Percentiles rank a stretch among this genome's conserved stretches.
Conservation (phyloP, 2,888 invertebrate species). For the Clunio marinus region DNA sequence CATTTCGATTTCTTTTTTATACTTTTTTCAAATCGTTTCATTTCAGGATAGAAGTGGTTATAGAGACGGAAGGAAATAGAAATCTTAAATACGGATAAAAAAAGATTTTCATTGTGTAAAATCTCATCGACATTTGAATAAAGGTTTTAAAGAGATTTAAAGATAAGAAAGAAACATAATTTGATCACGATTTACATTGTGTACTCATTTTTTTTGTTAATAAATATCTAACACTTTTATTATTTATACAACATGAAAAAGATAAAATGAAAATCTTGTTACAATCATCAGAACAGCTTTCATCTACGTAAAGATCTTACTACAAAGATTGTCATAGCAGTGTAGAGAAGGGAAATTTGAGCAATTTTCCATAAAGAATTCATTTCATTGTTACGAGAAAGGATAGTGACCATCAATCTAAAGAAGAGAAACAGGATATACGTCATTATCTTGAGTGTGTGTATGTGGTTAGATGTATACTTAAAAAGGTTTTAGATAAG, state of each 20-base stretch:
- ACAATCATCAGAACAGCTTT: background rate
- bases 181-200: background rate
- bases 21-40: too few relatives aligned
- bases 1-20: background rate
- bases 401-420: background rate
- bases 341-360: background rate
- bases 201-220: too few relatives aligned
- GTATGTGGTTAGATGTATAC: background rate
- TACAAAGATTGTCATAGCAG: too few relatives aligned
- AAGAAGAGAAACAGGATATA: background rate
- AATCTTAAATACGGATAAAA: too few relatives aligned
- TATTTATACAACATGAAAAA: too few relatives aligned
- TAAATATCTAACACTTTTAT: background rate
- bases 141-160: too few relatives aligned
- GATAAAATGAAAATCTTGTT: slow-evolving; percentile 31
- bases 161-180: background rate
- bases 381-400: background rate
- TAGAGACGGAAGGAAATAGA: too few relatives aligned
- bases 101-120: too few relatives aligned
- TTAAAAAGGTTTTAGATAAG: background rate
- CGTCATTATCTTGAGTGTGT: background rate
- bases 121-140: too few relatives aligned
- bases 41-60: too few relatives aligned
- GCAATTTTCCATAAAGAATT: background rate
- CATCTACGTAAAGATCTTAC: too few relatives aligned